Base-by-base conservation (phyloP, 2,888 invertebrate genomes). In the Drosophila merina region DNA sequence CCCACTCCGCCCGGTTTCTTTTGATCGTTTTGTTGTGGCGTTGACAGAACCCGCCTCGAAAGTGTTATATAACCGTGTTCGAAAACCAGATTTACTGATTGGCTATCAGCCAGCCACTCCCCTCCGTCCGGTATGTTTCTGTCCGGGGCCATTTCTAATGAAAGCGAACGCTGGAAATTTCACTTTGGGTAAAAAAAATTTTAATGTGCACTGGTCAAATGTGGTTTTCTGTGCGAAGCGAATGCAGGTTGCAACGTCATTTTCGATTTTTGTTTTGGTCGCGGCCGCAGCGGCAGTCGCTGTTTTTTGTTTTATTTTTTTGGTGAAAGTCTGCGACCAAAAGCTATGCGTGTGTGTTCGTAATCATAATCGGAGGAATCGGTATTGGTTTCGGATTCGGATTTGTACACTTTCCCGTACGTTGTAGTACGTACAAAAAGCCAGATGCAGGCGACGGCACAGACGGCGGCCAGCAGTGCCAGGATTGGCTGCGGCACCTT, bases 351-450 rank as follows among this genome's bases (percentile, higher is more conserved):
- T 69, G 57, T 68, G 50, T 68, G 45, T 69, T 70, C 42, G 72
- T 71, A 70, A 70, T 70, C 71, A 62, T 54, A 70, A 64, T 64
- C 63, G 66, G 66, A 33, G 64, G 66, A 66, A 64, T 62, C 72
- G 71, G 69, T 71, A 60, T 71, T 71, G 62, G 62, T 50, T 62
- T 70, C 56, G 63, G 62, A 72, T 62, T 70, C 50, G 60, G 55
- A 71, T 63, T 72, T 72, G 64, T 57, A 52, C 71, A 71, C 72
- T 71, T 71, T 72, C 63, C 72, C 71, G 72, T 85, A 89, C 89
- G 59, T 88, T 89, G 89, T 75, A 36, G 72, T 85, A 89, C 89
- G 59, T 88, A 89, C 89, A 76, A 36, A n/a, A 5, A 57, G 75
- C 68, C 79, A 80, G 58, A 90, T 59, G 60, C 51, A 79, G 45